Percentiles rank a stretch among this genome's conserved stretches.
These are phyloP conservation scores for Odobenus rosmarus DNA, from an alignment of 2,113 vertebrate genomes.

Conservation along the genomic window DNA sequence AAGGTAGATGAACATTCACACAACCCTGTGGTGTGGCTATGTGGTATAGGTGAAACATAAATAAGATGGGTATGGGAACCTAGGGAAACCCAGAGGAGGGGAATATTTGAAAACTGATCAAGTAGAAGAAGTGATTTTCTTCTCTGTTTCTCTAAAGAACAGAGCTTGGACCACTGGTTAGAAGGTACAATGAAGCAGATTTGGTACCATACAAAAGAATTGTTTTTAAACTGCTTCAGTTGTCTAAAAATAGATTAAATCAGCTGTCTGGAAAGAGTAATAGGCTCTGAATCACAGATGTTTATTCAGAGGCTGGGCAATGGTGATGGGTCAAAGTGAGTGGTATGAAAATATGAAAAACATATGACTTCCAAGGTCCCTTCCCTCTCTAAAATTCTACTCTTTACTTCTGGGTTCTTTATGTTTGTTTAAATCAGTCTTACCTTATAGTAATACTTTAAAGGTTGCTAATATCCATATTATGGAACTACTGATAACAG, in stretches of 20 bases:
- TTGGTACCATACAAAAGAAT: neutral
- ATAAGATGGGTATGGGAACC: neutral
- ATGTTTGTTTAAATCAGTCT: neutral
- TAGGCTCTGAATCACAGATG: neutral
- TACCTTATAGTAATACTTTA: neutral
- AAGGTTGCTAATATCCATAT: neutral
- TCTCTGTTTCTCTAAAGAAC: neutral
- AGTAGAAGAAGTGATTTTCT: neutral
- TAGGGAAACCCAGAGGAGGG: neutral
- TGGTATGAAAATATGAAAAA: neutral
- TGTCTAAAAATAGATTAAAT: conserved; percentile 22
- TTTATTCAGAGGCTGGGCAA: neutral
- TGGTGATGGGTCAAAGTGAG: neutral
- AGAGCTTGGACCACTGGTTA: neutral
- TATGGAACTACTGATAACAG: neutral
- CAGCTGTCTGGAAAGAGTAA: neutral
- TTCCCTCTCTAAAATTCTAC: neutral
- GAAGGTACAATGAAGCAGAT: neutral
- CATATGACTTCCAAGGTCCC: neutral
- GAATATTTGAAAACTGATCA: neutral
- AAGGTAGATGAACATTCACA: neutral
- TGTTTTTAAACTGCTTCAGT: neutral
- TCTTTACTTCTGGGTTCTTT: neutral
- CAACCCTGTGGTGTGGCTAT: neutral
- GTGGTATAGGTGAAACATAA: neutral